Base-by-base conservation (phyloP, 2,797 vertebrate species). In the Lagocephalus sceleratus region DNA sequence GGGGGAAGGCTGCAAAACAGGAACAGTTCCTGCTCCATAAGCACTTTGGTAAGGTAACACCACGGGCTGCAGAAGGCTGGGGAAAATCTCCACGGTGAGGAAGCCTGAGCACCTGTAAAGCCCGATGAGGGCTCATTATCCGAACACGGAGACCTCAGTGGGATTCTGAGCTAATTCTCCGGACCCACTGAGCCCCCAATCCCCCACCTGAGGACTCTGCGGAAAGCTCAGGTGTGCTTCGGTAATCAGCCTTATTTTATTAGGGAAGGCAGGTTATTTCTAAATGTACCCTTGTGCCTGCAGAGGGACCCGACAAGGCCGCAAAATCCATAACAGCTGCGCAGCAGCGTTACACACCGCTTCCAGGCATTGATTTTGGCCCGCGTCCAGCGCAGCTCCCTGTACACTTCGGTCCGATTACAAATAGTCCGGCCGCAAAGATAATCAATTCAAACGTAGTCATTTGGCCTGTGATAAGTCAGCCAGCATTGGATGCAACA, bases 361-460 rank as follows among this genome's bases (percentile, higher is more conserved):
- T 78, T 72, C 65, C 65, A 59, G 61, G 20, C 68, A 85, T 85
- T 76, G 82, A 83, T 87, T 75, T 48, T 82, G 86, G 79, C 75
- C 59, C 7, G 1, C 56, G 64, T 64, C 73, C 76, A 69, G 57
- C 3, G 41, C 76, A 66, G 14, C 48, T 60, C 64, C 56, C 69
- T 47, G 60, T 53, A 57, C 66, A 68, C 71, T 77, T 79, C 76
- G 73, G 73, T 75, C 72, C 79, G 76, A 85, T 84, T 84, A 81
- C 73, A 72, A 78, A 73, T 69, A 76, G 71, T 67, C 68, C 26
- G 68, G 63, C 57, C 22, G 6, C 65, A 55, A 59, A 73, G 75
- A 76, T 77, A 78, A 87, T 87, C 80, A 83, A 83, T 87, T 85
- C 81, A 85, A 76, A 76, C 75, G 62, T 53, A 75, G 76, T 64